phyloP scores from a whole-genome alignment of 1,140 invertebrate genomes.

The Latrodectus geometricus region DNA sequence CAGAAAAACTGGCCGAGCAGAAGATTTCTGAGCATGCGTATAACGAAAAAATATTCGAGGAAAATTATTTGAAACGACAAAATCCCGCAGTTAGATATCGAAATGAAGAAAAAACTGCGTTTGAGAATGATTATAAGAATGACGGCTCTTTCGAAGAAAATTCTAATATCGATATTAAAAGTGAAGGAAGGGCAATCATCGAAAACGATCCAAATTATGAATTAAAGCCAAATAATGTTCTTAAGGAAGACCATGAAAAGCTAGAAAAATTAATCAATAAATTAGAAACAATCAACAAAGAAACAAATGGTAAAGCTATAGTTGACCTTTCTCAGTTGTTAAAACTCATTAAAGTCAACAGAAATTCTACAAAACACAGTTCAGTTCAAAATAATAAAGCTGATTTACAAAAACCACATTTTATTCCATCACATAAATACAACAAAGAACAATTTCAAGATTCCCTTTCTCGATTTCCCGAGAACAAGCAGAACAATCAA shows the following conservation, averaged over 20 bases:
- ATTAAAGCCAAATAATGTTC: neutral
- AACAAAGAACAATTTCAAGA: too few species aligned
- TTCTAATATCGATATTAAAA: neutral
- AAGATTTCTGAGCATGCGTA: too few species aligned
- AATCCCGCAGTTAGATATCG: neutral
- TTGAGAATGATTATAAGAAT: neutral
- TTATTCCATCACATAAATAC: too few species aligned
- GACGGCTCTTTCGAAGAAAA: neutral
- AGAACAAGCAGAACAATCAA: too few species aligned
- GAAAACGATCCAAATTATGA: neutral
- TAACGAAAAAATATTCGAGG: too few species aligned
- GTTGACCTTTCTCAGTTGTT: slow-evolving; percentile 36
- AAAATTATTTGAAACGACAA: too few species aligned
- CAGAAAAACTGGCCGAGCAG: neutral
- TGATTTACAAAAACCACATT: neutral
- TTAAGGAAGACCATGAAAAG: slow-evolving; percentile 11
- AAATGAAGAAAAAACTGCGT: neutral
- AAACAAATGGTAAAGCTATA: slow-evolving; percentile 34
- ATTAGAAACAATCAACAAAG: slow-evolving; percentile 32
- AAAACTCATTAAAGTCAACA: slow-evolving; percentile 21
- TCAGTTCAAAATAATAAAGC: neutral
- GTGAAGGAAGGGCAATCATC: neutral
- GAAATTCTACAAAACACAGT: neutral
- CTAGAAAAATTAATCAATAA: slow-evolving; percentile 40
- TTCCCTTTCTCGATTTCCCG: too few species aligned